Conservation (phyloP, 92 coral and sea anemone species). For the Heliopora coerulea region DNA sequence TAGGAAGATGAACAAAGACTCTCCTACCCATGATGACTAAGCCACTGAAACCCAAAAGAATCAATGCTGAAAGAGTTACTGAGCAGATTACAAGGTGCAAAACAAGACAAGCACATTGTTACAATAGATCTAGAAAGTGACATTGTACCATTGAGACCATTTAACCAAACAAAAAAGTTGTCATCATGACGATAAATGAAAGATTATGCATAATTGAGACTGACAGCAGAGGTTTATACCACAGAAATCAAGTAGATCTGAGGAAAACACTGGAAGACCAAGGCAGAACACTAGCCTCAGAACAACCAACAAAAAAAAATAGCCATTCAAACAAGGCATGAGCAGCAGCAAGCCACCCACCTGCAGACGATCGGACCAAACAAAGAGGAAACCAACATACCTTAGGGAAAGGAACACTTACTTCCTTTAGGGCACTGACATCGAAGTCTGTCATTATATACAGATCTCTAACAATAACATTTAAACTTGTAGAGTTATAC, state of each 20-base stretch:
- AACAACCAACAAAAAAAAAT: not conserved
- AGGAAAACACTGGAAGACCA: slow-evolving; percentile 12
- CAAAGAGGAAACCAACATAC: too few relatives aligned
- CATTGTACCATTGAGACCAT: slow-evolving; percentile 25
- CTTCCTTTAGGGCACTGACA: too few relatives aligned
- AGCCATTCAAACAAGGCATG: not conserved
- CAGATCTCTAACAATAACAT: too few relatives aligned
- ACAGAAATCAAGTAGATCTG: slow-evolving; percentile 25
- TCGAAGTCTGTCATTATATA: too few relatives aligned
- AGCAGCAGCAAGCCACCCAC: not conserved
- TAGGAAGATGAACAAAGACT: slow-evolving; percentile 18
- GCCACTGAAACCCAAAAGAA: slow-evolving; percentile 13
- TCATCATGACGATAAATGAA: slow-evolving; percentile 9
- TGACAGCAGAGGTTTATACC: slow-evolving; percentile 3
- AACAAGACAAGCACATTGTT: slow-evolving; percentile 32
- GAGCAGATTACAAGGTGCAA: slow-evolving; percentile 5
- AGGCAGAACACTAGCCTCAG: not conserved
- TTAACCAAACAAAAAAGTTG: slow-evolving; percentile 3
- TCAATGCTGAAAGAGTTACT: not conserved
- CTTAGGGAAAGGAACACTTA: too few relatives aligned
- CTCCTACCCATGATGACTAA: slow-evolving; percentile 17
- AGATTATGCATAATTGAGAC: slow-evolving; percentile 23
- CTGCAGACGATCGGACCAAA: too few relatives aligned
- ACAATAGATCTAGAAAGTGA: slow-evolving; percentile 32
- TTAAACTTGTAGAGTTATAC: too few relatives aligned